Evolutionary conservation across 2,113 vertebrate species (phyloP).

Genomic region (Meles meles): DNA sequence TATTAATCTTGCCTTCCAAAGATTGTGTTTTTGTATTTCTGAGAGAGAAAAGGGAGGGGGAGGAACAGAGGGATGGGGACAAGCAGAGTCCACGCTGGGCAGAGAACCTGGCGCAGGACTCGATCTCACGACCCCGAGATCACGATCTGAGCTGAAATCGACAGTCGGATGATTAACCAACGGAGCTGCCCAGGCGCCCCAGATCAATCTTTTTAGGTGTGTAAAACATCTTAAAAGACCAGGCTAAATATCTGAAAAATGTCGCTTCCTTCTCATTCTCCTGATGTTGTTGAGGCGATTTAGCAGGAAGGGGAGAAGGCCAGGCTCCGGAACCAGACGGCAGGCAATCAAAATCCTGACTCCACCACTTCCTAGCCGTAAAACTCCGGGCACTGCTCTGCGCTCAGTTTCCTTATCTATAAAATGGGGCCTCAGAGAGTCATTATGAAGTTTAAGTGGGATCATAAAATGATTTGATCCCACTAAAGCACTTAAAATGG

Average conservation of each 20-base stretch:
- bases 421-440: background rate
- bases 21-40: background rate
- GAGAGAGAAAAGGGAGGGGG: background rate
- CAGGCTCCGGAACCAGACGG: background rate
- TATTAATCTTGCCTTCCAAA: background rate
- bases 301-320: background rate
- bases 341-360: background rate
- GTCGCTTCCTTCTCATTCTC: background rate
- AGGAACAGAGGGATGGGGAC: background rate
- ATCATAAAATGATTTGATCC: background rate
- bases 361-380: accelerated
- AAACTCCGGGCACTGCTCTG: background rate
- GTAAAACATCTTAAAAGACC: background rate
- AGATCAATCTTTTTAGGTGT: background rate
- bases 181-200: background rate
- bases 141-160: background rate
- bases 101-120: background rate
- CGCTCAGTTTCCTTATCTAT: background rate
- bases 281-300: background rate
- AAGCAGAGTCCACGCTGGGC: background rate
- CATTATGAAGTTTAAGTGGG: background rate
- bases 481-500: background rate
- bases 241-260: background rate
- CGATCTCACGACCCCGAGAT: background rate
- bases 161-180: background rate